Evolutionary conservation across 2,797 vertebrate genomes (phyloP).

Genomic region (Anableps anableps): DNA sequence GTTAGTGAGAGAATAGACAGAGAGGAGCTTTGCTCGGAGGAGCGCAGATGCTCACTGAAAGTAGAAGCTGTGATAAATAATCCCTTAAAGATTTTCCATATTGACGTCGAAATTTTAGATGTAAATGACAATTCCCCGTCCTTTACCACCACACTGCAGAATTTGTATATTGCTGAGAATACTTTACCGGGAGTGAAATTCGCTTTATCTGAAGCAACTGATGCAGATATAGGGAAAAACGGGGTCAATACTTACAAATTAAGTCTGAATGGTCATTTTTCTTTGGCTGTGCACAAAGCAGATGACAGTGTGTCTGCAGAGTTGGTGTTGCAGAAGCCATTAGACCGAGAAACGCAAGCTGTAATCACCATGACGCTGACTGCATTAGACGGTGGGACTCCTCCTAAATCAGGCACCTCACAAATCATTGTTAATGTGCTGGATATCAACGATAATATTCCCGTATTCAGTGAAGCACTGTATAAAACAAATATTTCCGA

Average conservation of each 20-base stretch:
- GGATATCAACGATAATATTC: conserved; percentile 77
- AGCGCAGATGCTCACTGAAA: conserved; percentile 70
- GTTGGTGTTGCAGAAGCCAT: conserved; percentile 75
- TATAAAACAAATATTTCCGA: conserved; percentile 72
- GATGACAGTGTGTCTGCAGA: conserved; percentile 69
- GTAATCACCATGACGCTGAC: conserved; percentile 69
- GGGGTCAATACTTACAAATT: conserved; percentile 85
- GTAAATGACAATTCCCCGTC: conserved; percentile 74
- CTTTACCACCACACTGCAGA: conserved; percentile 53
- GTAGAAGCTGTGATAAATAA: conserved; percentile 83
- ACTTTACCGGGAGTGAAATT: conserved; percentile 83
- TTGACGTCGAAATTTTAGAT: conserved; percentile 75
- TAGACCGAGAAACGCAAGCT: conserved; percentile 77
- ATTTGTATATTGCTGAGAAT: conserved; percentile 69
- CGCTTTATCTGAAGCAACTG: conserved; percentile 85
- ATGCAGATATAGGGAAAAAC: conserved; percentile 85
- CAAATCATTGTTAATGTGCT: conserved; percentile 65
- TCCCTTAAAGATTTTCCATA: conserved; percentile 79
- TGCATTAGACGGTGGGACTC: conserved; percentile 73
- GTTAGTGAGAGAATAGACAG: conserved; percentile 79
- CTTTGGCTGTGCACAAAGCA: conserved; percentile 75
- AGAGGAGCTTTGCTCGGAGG: conserved; percentile 75
- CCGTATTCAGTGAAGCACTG: conserved; percentile 67
- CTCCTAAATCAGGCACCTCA: conserved; percentile 65
- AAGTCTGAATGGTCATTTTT: conserved; percentile 85